Evolutionary conservation across 1,140 invertebrate species (phyloP).

Genomic region (Antheraea mylitta): DNA sequence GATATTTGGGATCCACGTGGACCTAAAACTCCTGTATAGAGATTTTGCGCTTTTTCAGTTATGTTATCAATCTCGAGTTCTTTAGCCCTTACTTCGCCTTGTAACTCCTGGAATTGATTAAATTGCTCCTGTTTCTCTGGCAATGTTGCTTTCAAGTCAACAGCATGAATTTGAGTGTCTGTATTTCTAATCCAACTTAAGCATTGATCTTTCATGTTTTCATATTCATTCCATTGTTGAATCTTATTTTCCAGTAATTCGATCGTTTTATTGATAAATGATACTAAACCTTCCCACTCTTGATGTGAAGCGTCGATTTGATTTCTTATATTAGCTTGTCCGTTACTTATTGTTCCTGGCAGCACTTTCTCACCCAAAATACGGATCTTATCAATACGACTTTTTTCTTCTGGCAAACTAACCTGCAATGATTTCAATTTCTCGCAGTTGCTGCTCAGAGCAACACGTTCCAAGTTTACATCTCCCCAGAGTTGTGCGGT

Average conservation of each 20-base stretch:
- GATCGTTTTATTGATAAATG: conserved; percentile 87
- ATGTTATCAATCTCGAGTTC: conserved; percentile 96
- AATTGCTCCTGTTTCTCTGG: conserved; percentile 92
- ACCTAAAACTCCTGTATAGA: conserved; percentile 84
- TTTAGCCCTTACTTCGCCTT: conserved; percentile 91
- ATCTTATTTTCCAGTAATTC: conserved; percentile 89
- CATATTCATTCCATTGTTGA: conserved; percentile 95
- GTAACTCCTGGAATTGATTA: conserved; percentile 87
- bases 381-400: conserved; percentile 88
- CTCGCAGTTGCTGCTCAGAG: conserved; percentile 94
- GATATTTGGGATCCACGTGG: conserved; percentile 88
- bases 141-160: conserved; percentile 91
- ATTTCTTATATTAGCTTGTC: conserved; percentile 91
- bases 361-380: conserved; percentile 93
- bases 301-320: conserved; percentile 93
- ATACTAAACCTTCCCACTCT: conserved; percentile 92
- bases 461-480: conserved; percentile 91
- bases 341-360: conserved; percentile 90
- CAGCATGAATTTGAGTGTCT: conserved; percentile 92
- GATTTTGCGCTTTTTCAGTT: conserved; percentile 92
- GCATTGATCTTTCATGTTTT: conserved; percentile 91
- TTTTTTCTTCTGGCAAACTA: conserved; percentile 91
- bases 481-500: conserved; percentile 93
- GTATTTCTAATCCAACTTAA: conserved; percentile 93
- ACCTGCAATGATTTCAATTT: conserved; percentile 90